Evolutionary conservation across 2,888 invertebrate genomes (phyloP), one percentile per base, ranked within the genome.

Genomic region (Synanthedon formicaeformis): DNA sequence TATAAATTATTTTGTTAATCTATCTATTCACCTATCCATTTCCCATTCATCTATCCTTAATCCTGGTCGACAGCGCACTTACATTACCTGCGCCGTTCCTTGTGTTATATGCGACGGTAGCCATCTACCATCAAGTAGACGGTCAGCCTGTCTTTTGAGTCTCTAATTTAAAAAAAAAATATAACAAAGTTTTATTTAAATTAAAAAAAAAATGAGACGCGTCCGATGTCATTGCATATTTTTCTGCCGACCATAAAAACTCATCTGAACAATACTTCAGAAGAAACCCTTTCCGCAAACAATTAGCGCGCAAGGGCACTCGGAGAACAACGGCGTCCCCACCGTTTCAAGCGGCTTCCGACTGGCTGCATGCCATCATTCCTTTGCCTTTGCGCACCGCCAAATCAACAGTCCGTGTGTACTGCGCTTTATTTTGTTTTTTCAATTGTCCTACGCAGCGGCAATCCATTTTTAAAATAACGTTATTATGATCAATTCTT

Each of bases 201-300:
- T 2, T n/a, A n/a, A n/a, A 34, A 34, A 10, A 34, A 34, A 23
- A 34, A 10, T 34, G 1, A 8, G 2, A 34, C 10, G 10, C 8
- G 1, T 34, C 34, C 0, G 34, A 34, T 10, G 6, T 34, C 10
- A 3, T 16, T 16, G 2, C 18, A 18, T 6, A 12, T 45, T 45
- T 52, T 41, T 52, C 50, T 63, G 79, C 77, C 65, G 71, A 78
- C 82, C 69, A 62, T 85, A 71, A 65, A 71, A 77, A 78, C 65
- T 77, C 66, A 64, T 60, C 58, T 66, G 64, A 78, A 83, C 83
- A 84, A 85, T 85, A 81, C 81, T 84, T 66, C n/a, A n/a, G 69
- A 78, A 66, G n/a, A 72, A 81, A 84, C 86, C 86, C 86, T 84
- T 84, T 82, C 86, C 76, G 83, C 84, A 82, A 84, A 87, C 86